Base-by-base conservation (phyloP, 2,113 vertebrate species). In the Brachirus orientalis region DNA sequence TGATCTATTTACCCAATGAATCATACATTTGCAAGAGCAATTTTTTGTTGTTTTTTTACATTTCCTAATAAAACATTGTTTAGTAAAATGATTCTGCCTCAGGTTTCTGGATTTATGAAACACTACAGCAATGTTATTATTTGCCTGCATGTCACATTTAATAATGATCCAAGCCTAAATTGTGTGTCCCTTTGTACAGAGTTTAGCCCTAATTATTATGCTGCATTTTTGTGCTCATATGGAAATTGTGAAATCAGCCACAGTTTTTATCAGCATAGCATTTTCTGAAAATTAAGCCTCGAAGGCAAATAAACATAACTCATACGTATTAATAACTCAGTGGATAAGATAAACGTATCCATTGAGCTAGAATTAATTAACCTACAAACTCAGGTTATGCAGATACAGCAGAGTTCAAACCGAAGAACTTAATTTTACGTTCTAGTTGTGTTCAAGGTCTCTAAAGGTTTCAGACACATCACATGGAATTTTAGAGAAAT, bases 41-140 rank as follows among this genome's bases (percentile, higher is more conserved):
- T 10, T 16, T 57, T 58, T 58, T 69, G 1, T 41, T 7, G 52
- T 8, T 75, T 88, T 87, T 88, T 72, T 83, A 89, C 62, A 56
- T 88, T 90, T 92, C 72, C 61, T 86, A 90, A 87, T 92, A 90
- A 90, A 90, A 79, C 54, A 11, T 59, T 74, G 48, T 70, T 67
- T 41, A 45, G 8, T 48, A 67, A 72, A 76, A 72, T 1, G 7
- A 11, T 19, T 43, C 7, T 33, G 20, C 8, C 19, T 55, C 60
- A 18, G 2, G 33, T 22, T 0, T 76, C 28, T 68, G 3, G 3
- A 20, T 66, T 71, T 20, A 36, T 63, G n/a, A n/a, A 41, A 16
- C 52, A 43, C 51, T 28, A 28, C 16, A 16, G 16, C 16, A 20
- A 7, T 5, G 0, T 7, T 18, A 10, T 56, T 55, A 7, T 60